These are phyloP conservation scores for Hystrix brachyura DNA, from an alignment of 2,113 vertebrate genomes.

Conservation along the genomic window DNA sequence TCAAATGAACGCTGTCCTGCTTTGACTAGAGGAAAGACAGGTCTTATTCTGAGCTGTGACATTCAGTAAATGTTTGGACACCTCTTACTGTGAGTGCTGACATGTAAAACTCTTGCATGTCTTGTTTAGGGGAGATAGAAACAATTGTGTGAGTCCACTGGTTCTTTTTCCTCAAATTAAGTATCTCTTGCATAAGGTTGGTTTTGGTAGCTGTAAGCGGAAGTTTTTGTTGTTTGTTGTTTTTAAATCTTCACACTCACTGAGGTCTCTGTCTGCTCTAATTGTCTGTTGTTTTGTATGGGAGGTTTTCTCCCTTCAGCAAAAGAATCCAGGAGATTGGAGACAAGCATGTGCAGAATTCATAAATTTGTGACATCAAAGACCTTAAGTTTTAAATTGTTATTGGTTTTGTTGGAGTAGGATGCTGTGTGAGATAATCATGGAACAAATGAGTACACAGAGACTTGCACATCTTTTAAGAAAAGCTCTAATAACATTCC, in stretches of 20 bases:
- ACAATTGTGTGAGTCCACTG: background rate
- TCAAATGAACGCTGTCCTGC: background rate
- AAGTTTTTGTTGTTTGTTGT: background rate
- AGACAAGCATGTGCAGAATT: background rate
- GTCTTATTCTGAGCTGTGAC: background rate
- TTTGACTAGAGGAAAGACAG: background rate
- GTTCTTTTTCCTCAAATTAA: background rate
- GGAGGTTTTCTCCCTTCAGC: constrained; percentile 8
- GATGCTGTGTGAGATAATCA: background rate
- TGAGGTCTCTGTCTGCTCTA: background rate
- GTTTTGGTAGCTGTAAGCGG: constrained; percentile 26
- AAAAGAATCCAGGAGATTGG: background rate
- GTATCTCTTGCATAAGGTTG: background rate
- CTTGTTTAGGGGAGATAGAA: background rate
- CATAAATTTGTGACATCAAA: background rate
- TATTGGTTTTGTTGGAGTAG: background rate
- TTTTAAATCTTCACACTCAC: background rate
- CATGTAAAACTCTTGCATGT: background rate
- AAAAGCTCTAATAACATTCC: constrained; percentile 46
- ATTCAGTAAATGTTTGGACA: background rate
- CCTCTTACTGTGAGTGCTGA: background rate
- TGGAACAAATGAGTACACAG: background rate
- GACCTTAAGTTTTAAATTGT: background rate
- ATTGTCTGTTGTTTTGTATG: background rate
- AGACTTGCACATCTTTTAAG: constrained; percentile 16